phyloP scores from a whole-genome alignment of 2,888 invertebrate species.

The Yponomeuta sedellus region DNA sequence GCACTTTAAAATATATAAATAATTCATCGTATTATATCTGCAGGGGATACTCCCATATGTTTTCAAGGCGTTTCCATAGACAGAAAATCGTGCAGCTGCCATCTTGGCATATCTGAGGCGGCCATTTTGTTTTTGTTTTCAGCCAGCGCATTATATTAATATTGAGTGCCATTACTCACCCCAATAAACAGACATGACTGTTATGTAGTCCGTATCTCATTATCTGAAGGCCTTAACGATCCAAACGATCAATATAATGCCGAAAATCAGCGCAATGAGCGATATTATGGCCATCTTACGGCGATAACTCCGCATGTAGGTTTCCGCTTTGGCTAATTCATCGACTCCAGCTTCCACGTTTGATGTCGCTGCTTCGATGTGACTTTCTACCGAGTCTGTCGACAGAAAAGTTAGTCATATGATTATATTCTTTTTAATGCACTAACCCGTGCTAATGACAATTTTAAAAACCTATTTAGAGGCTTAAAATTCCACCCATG shows the following conservation, averaged over 20 bases:
- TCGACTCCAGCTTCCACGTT: constrained; percentile 87
- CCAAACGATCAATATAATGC: constrained; percentile 81
- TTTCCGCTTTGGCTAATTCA: constrained; percentile 87
- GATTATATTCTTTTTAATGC: too few relatives aligned
- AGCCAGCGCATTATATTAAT: too few relatives aligned
- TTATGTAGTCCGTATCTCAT: constrained; percentile 21
- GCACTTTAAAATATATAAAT: background rate
- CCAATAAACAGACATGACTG: too few relatives aligned
- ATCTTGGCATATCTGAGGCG: background rate
- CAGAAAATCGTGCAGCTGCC: background rate
- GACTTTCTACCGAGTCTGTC: constrained; percentile 88
- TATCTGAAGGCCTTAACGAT: constrained; percentile 78
- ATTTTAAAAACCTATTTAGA: too few relatives aligned
- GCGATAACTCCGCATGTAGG: constrained; percentile 69
- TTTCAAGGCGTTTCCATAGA: too few relatives aligned
- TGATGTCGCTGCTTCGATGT: constrained; percentile 84
- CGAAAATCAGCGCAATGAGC: constrained; percentile 80
- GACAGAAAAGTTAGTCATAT: constrained; percentile 24
- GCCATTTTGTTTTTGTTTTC: constrained; percentile 16
- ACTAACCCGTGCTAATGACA: too few relatives aligned
- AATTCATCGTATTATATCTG: too few relatives aligned
- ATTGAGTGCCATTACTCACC: too few relatives aligned
- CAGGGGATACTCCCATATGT: too few relatives aligned
- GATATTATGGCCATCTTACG: constrained; percentile 84
- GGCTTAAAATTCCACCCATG: too few relatives aligned